Percentiles rank a stretch among this genome's conserved stretches.
phyloP scores from a whole-genome alignment of 2,888 invertebrate species.

The Tipula vernalis region DNA sequence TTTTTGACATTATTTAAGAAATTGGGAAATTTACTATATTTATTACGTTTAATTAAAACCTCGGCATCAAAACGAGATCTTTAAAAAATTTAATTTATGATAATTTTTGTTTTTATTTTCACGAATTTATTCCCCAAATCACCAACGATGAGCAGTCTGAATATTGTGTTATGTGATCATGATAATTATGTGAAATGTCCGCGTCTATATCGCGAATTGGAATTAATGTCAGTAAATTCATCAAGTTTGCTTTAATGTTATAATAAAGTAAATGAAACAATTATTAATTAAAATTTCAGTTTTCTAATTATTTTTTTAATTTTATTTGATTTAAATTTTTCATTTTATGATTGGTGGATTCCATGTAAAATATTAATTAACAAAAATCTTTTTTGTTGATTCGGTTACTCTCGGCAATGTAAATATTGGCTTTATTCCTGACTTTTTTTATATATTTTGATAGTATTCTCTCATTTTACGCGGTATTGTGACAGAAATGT shows the following conservation, averaged over 20 bases:
- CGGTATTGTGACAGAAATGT: too few relatives aligned
- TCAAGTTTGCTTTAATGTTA: not conserved
- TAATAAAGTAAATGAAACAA: not conserved
- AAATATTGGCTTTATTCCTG: too few relatives aligned
- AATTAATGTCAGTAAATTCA: constrained; percentile 6
- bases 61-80: not conserved
- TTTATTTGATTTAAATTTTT: not conserved
- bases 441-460: too few relatives aligned
- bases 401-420: too few relatives aligned
- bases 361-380: not conserved
- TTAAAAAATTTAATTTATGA: not conserved
- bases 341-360: not conserved
- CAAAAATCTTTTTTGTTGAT: not conserved
- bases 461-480: too few relatives aligned
- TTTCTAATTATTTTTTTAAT: not conserved
- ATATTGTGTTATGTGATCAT: not conserved
- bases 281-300: not conserved
- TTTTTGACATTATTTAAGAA: constrained; percentile 15
- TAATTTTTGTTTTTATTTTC: not conserved
- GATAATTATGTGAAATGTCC: not conserved
- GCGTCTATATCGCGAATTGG: not conserved
- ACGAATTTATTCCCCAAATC: not conserved
- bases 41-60: not conserved
- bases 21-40: constrained; percentile 6
- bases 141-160: constrained; percentile 5